Percentiles rank a stretch among this genome's conserved stretches.
phyloP scores from a whole-genome alignment of 2,888 invertebrate genomes.

The Podotricha telesiphe region DNA sequence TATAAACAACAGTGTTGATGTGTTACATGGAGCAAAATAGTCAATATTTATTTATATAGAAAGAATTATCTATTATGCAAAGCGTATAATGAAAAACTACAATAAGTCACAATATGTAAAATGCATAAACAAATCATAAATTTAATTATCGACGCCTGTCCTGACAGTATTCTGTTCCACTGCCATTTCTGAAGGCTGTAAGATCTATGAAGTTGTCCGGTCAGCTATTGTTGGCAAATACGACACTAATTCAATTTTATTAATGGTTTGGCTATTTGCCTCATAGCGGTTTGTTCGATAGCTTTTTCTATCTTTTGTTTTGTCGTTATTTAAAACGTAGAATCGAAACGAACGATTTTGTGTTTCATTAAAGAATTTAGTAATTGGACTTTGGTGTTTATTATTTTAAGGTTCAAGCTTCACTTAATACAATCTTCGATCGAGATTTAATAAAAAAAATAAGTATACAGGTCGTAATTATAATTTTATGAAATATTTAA shows the following conservation, averaged over 20 bases:
- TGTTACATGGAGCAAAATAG: not conserved
- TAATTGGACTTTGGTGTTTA: constrained; percentile 4
- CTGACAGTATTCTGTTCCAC: not conserved
- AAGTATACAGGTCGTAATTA: not conserved
- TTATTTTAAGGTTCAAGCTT: not conserved
- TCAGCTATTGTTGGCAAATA: constrained; percentile 63
- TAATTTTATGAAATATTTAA: constrained; percentile 10
- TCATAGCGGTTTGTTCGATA: constrained; percentile 44
- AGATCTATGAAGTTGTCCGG: constrained; percentile 53
- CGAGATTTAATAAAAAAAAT: constrained; percentile 1
- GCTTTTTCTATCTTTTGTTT: constrained; percentile 46
- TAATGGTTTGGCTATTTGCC: constrained; percentile 61
- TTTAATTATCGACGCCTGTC: constrained; percentile 15
- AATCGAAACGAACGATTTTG: constrained; percentile 15
- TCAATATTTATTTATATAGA: not conserved
- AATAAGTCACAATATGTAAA: not conserved
- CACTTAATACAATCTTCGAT: not conserved
- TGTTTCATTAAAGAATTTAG: not conserved
- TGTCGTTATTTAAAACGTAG: constrained; percentile 41
- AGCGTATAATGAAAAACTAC: not conserved
- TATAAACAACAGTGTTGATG: too few relatives aligned
- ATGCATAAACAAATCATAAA: constrained; percentile 10
- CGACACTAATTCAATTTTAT: constrained; percentile 68
- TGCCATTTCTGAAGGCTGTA: constrained; percentile 23
- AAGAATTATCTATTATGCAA: not conserved